Percentiles rank a stretch among this genome's conserved stretches.
These are phyloP conservation scores for Ceyx melanurus DNA, from an alignment of 2,113 vertebrate genomes.

Conservation along the genomic window DNA sequence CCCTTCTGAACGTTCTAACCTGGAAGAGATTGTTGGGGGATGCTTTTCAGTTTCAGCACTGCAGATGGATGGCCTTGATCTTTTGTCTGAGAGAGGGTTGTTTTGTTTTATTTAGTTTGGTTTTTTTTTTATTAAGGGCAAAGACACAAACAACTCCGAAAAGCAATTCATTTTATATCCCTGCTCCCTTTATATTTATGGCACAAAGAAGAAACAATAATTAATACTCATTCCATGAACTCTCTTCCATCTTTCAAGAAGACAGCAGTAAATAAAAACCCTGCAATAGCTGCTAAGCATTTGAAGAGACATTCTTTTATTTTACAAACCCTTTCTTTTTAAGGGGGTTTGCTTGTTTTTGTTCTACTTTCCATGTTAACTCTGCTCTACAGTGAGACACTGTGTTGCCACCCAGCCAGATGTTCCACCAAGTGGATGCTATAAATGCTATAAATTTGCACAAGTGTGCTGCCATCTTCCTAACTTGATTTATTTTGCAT, in stretches of 20 bases:
- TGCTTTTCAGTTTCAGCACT: slow-evolving; percentile 43
- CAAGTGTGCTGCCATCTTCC: neutral
- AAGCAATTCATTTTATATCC: neutral
- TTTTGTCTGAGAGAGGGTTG: neutral
- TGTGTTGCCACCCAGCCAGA: neutral
- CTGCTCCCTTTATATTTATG: neutral
- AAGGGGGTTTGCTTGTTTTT: neutral
- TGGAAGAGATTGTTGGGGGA: slow-evolving; percentile 33
- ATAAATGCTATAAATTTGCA: neutral
- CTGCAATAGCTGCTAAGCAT: neutral
- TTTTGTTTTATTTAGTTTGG: no score
- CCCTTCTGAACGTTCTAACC: slow-evolving; percentile 24
- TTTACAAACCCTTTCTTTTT: neutral
- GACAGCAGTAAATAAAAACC: neutral
- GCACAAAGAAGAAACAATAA: neutral
- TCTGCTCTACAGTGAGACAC: neutral
- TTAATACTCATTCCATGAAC: neutral
- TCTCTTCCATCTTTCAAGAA: neutral
- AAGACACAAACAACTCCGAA: neutral
- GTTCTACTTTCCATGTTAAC: neutral
- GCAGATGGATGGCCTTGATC: slow-evolving; percentile 38
- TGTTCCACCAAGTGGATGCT: neutral
- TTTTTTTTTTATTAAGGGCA: neutral
- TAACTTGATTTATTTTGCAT: neutral
- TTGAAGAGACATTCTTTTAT: neutral